phyloP scores from a whole-genome alignment of 2,797 vertebrate species.

The Pantherophis alleghaniensis region DNA sequence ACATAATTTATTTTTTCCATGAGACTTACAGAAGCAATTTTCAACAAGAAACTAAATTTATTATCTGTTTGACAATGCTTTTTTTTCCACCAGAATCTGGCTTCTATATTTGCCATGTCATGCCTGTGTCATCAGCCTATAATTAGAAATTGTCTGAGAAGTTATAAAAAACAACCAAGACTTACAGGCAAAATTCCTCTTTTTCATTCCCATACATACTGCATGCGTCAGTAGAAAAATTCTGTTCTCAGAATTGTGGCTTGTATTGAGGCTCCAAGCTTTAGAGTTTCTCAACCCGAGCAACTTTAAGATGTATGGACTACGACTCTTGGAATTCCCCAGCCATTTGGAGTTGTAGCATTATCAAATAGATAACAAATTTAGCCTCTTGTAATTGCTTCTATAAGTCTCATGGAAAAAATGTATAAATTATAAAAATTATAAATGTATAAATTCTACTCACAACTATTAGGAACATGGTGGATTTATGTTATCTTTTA shows the following conservation, averaged over 20 bases:
- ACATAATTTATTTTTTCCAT: background rate
- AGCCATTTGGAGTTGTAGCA: background rate
- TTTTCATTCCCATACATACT: background rate
- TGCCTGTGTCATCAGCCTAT: background rate
- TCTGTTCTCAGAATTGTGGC: background rate
- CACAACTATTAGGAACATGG: background rate
- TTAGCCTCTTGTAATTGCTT: background rate
- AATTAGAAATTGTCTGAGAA: constrained; percentile 3
- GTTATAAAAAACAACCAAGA: background rate
- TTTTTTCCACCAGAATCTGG: background rate
- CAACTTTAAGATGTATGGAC: background rate
- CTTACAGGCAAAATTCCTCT: background rate
- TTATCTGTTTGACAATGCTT: background rate
- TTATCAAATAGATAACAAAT: background rate
- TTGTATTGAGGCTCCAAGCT: background rate
- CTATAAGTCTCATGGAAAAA: background rate
- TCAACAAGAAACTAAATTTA: background rate
- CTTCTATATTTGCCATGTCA: background rate
- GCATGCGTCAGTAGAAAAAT: background rate
- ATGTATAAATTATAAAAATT: background rate
- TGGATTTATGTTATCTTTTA: background rate
- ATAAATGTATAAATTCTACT: background rate
- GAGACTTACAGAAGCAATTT: background rate
- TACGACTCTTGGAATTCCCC: background rate
- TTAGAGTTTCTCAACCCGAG: background rate